These are phyloP conservation scores for Trichopoda pennipes DNA, from an alignment of 2,888 invertebrate species.

Conservation along the genomic window DNA sequence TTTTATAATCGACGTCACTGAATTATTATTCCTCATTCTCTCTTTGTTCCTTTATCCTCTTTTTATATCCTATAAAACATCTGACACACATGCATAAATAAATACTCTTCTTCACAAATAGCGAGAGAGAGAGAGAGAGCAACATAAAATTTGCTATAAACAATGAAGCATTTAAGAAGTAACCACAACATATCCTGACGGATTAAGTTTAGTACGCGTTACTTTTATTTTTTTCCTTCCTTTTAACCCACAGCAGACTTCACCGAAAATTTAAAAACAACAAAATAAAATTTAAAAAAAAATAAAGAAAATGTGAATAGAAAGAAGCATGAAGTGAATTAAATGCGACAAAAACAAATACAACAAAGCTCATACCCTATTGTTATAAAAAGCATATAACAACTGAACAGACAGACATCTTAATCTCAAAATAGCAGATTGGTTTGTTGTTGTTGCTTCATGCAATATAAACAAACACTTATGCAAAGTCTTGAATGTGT, in stretches of 20 bases:
- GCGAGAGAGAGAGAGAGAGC: background rate
- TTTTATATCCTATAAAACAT: background rate
- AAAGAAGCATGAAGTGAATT: background rate
- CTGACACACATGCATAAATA: background rate
- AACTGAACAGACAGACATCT: conserved; percentile 8
- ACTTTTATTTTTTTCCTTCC: conserved; percentile 28
- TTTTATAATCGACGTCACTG: background rate
- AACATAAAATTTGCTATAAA: conserved; percentile 39
- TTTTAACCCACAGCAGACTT: conserved; percentile 22
- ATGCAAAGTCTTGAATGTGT: background rate
- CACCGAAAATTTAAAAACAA: conserved; percentile 33
- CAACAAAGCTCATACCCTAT: conserved; percentile 40
- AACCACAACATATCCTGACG: conserved; percentile 70
- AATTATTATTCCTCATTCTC: background rate
- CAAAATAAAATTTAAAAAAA: conserved; percentile 1
- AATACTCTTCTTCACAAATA: background rate
- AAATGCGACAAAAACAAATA: conserved; percentile 23
- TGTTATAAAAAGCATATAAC: conserved; percentile 28
- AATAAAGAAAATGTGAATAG: conserved; percentile 17
- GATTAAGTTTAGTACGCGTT: conserved; percentile 70
- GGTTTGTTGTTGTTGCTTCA: too few species aligned
- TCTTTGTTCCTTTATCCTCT: conserved; percentile 8
- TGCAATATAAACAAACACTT: background rate
- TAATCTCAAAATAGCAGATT: conserved; percentile 39
- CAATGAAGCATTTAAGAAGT: conserved; percentile 46